These are phyloP conservation scores for Chloroceryle amazona DNA, from an alignment of 2,797 vertebrate genomes.

Conservation along the genomic window DNA sequence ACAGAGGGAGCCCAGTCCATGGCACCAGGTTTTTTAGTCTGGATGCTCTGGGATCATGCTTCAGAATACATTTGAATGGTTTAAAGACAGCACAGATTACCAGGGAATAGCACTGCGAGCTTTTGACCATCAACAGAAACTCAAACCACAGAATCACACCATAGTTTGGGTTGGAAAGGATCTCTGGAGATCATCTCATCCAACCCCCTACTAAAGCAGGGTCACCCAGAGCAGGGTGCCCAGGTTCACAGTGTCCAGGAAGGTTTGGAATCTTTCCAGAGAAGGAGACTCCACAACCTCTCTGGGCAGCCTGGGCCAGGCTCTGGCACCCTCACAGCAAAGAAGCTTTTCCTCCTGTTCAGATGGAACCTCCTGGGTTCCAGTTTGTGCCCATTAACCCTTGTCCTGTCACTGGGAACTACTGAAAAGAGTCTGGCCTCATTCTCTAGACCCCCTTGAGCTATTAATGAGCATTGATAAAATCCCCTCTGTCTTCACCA, in stretches of 20 bases:
- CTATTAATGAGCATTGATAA: neutral
- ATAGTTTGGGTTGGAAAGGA: neutral
- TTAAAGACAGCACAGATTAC: neutral
- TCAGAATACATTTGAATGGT: neutral
- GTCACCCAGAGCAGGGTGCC: neutral
- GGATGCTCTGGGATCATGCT: neutral
- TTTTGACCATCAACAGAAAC: neutral
- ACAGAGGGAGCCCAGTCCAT: neutral
- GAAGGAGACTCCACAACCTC: neutral
- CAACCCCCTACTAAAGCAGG: neutral
- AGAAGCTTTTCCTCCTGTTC: neutral
- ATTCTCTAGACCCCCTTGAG: neutral
- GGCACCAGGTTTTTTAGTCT: neutral
- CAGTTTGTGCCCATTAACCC: neutral
- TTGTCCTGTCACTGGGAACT: neutral
- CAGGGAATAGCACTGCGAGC: neutral
- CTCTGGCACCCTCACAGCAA: neutral
- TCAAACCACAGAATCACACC: neutral
- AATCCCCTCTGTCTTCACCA: neutral
- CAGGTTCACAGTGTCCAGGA: neutral
- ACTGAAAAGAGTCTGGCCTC: neutral
- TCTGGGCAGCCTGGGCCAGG: neutral
- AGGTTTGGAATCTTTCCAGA: neutral
- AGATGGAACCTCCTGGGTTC: neutral
- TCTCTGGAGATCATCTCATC: neutral